Evolutionary conservation across 2,797 vertebrate species (phyloP), one percentile per base, ranked within the genome.

Genomic region (Ptychadena robeensis): DNA sequence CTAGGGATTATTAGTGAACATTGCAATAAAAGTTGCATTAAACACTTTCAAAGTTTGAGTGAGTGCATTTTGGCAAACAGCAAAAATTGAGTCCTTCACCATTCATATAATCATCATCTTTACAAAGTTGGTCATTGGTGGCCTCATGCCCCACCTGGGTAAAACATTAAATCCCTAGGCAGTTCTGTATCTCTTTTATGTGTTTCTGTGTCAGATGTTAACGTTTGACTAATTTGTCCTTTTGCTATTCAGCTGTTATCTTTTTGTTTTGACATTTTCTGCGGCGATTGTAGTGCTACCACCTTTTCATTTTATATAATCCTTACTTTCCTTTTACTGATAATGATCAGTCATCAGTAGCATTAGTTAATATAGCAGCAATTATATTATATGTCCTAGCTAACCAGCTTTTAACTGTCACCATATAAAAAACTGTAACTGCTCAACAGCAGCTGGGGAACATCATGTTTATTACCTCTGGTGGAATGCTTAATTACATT

Each of bases 391-490:
- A 74, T 74, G 53, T 74, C 14, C 72, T 34, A 63, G 57, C 59
- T 59, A 73, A 73, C 59, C 30, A 14, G n/a, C 71, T 57, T 73
- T 73, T 73, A 59, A 38, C 53, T 74, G 72, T 61, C 72, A 61
- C 25, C 59, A n/a, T 37, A 27, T 63, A 37, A 61, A 53, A 44
- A 61, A 61, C 61, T 74, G 32, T 74, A 37, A 35, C 35, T 18
- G 59, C 59, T 61, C 25, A 37, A 15, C 53, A 74, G 59, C 53
- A 74, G 53, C 72, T 74, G 72, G 53, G 32, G 25, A 74, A 61
- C 53, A 73, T 73, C 71, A 74, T 63, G 72, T 74, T 61, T 74
- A 74, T 74, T 74, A 37, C 72, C 72, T 63, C n/a, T 74, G 35
- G 11, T 27, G 28, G 32, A 63, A 63, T 74, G 3, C 53, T n/a